phyloP scores from a whole-genome alignment of 2,797 vertebrate genomes.

The Dipus sagitta region DNA sequence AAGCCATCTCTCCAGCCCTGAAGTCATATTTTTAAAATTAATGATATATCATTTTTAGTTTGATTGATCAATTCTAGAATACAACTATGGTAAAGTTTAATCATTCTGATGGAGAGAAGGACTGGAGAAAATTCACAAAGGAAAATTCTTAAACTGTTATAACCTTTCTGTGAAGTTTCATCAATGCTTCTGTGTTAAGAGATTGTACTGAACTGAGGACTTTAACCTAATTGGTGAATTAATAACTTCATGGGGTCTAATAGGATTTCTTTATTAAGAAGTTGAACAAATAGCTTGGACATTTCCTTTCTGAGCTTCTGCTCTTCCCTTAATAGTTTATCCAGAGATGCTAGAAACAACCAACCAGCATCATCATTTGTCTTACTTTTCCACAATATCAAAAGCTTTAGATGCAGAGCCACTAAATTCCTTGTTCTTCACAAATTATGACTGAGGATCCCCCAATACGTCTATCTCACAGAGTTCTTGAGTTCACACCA shows the following conservation, averaged over 20 bases:
- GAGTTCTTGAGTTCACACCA: too few species aligned
- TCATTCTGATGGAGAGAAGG: not conserved
- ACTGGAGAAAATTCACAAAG: not conserved
- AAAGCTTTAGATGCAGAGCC: too few species aligned
- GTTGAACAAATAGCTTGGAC: not conserved
- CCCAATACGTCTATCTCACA: too few species aligned
- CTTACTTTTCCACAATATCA: too few species aligned
- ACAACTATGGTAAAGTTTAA: not conserved
- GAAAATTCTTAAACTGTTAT: too few species aligned
- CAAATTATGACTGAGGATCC: too few species aligned
- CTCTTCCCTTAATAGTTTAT: too few species aligned
- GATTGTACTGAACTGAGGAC: not conserved
- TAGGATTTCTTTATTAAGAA: not conserved
- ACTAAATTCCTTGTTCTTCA: too few species aligned
- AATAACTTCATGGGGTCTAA: not conserved
- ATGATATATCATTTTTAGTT: not conserved
- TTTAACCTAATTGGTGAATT: not conserved
- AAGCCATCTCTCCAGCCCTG: too few species aligned
- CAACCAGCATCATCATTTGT: too few species aligned
- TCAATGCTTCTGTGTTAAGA: not conserved
- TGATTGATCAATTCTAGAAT: not conserved
- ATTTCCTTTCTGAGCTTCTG: too few species aligned
- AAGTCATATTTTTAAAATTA: conserved; percentile 1
- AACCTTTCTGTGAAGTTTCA: not conserved
- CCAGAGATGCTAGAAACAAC: too few species aligned